phyloP scores from a whole-genome alignment of 2,113 vertebrate genomes.

The Irena cyanogastra region DNA sequence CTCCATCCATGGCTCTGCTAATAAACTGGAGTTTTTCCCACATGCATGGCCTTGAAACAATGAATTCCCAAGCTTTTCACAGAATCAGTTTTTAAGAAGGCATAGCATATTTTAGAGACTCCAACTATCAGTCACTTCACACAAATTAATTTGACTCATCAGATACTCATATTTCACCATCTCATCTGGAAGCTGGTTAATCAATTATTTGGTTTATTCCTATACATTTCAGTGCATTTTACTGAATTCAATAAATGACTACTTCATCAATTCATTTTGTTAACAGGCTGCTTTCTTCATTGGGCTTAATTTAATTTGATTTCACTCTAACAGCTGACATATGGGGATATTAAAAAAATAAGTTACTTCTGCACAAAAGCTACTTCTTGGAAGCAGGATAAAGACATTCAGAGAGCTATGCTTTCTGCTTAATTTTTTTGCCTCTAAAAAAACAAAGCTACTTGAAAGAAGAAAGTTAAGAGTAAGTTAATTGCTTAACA shows the following conservation, averaged over 20 bases:
- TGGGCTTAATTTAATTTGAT: constrained; percentile 43
- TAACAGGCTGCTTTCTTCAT: constrained; percentile 13
- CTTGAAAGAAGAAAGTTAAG: constrained; percentile 52
- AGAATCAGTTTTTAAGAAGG: neutral
- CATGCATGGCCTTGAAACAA: neutral
- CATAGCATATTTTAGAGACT: neutral
- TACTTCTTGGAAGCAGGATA: constrained; percentile 3
- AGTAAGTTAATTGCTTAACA: constrained; percentile 60
- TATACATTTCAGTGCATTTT: neutral
- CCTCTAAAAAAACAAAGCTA: constrained; percentile 33
- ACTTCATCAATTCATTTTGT: neutral
- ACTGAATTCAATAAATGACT: neutral
- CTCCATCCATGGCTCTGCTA: neutral
- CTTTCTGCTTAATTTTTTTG: neutral
- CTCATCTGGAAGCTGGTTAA: neutral
- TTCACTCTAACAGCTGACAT: constrained; percentile 1
- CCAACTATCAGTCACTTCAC: neutral
- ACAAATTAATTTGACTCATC: neutral
- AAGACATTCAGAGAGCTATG: neutral
- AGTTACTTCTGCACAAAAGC: constrained; percentile 8
- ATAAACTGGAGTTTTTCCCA: neutral
- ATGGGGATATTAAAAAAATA: constrained; percentile 17
- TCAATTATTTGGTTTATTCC: constrained; percentile 4
- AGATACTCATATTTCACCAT: neutral
- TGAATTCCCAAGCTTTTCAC: neutral